Evolutionary conservation across 2,113 vertebrate genomes (phyloP).

Genomic region (Megaceryle maxima): DNA sequence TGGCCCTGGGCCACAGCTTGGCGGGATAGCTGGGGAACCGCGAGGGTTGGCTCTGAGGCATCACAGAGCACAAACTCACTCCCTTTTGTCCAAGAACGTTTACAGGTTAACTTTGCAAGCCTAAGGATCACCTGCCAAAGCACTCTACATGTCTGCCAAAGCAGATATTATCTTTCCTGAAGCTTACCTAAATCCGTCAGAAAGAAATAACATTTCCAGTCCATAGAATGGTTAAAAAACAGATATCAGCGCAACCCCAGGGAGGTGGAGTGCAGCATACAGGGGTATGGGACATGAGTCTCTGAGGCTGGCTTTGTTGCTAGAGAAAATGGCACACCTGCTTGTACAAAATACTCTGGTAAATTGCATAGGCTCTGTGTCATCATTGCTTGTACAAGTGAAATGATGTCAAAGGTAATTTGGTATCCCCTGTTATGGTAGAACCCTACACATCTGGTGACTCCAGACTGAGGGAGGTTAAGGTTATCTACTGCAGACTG

Average conservation of each 20-base stretch:
- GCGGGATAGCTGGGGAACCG: background rate
- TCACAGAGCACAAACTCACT: background rate
- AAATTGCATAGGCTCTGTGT: background rate
- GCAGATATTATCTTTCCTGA: background rate
- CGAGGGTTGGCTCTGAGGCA: rapidly evolving
- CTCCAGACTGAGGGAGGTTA: background rate
- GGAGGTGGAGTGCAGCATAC: background rate
- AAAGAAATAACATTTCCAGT: background rate
- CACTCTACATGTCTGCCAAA: background rate
- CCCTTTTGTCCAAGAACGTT: background rate
- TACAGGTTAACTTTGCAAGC: background rate
- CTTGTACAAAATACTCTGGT: background rate
- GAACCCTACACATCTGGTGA: background rate
- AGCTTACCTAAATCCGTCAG: background rate
- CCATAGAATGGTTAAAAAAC: background rate
- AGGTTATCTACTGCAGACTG: background rate
- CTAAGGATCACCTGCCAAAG: background rate
- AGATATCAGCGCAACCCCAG: background rate
- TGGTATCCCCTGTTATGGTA: background rate
- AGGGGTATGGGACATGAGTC: background rate
- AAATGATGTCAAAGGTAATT: background rate
- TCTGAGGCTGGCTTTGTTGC: background rate
- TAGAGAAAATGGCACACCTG: background rate
- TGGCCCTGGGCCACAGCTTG: background rate
- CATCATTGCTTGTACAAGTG: too few relatives aligned